Conservation (phyloP, 2,888 invertebrate genomes). For the Rotaria magnacalcarata region DNA sequence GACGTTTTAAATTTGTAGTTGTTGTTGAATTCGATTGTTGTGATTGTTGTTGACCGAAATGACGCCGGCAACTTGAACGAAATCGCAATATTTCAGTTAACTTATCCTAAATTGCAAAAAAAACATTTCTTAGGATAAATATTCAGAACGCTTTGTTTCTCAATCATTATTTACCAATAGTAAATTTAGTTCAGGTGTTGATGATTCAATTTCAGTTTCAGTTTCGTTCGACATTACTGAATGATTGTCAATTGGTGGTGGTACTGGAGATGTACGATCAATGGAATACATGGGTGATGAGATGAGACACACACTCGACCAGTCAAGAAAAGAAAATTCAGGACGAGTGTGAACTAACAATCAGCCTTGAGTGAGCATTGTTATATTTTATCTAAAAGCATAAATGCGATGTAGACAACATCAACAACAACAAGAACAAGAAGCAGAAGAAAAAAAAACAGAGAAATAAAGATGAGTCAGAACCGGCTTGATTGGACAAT, state of each 20-base stretch:
- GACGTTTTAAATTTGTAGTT: not conserved
- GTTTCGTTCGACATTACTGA: constrained; percentile 4
- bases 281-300: not conserved
- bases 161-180: not conserved
- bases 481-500: constrained; percentile 20
- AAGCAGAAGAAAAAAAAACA: not conserved
- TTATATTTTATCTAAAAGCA: not conserved
- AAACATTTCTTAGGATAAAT: no score
- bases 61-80: constrained; percentile 13
- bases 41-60: not conserved
- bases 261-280: constrained; percentile 22
- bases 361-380: not conserved
- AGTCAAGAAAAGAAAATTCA: not conserved
- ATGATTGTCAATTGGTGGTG: not conserved
- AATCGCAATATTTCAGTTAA: constrained; percentile 24
- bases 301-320: not conserved
- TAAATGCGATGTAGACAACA: not conserved
- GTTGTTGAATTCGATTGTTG: not conserved
- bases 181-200: constrained; percentile 30
- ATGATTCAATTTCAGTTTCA: constrained; percentile 17
- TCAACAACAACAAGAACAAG: not conserved
- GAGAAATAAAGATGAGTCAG: constrained; percentile 11
- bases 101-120: not conserved
- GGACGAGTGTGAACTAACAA: not conserved
- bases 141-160: no score